Conservation (phyloP, 2,113 vertebrate genomes). For the Macquaria ambigua region DNA sequence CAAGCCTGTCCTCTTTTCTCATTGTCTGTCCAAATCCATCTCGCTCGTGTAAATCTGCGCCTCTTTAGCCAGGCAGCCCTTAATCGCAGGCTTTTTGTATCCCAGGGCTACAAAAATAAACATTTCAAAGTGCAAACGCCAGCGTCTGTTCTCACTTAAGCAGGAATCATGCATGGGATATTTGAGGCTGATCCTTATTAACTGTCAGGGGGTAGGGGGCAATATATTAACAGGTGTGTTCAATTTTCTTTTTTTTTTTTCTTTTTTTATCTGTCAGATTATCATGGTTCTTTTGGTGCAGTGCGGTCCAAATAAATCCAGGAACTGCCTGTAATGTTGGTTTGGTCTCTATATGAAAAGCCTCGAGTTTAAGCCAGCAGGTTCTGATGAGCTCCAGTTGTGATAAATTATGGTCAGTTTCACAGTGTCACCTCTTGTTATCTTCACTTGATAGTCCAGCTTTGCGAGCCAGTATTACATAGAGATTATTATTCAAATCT, state of each 20-base stretch:
- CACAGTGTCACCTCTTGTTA: constrained; percentile 30
- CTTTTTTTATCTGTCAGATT: constrained; percentile 51
- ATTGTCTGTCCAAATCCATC: constrained; percentile 34
- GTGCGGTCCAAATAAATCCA: constrained; percentile 42
- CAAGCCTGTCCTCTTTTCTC: constrained; percentile 5
- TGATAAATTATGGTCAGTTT: constrained; percentile 29
- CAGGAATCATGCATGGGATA: constrained; percentile 60
- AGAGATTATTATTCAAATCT: not conserved
- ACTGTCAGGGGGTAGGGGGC: constrained; percentile 11
- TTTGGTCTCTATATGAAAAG: constrained; percentile 24
- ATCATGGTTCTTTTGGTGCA: constrained; percentile 36
- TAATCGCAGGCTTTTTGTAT: constrained; percentile 49
- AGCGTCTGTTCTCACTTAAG: constrained; percentile 57
- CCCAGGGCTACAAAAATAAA: constrained; percentile 70
- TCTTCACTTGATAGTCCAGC: constrained; percentile 6
- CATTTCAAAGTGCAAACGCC: constrained; percentile 69
- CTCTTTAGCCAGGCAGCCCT: constrained; percentile 27
- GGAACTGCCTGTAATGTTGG: constrained; percentile 34
- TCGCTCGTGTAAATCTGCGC: constrained; percentile 18
- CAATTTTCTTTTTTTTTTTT: constrained; percentile 55
- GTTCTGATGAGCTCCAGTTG: constrained; percentile 38
- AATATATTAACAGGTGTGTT: constrained; percentile 58
- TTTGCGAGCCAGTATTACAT: not conserved
- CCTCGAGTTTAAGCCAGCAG: constrained; percentile 4
- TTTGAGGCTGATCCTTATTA: constrained; percentile 55